Conservation (phyloP, 2,888 invertebrate genomes). For the Agonopterix arenella region DNA sequence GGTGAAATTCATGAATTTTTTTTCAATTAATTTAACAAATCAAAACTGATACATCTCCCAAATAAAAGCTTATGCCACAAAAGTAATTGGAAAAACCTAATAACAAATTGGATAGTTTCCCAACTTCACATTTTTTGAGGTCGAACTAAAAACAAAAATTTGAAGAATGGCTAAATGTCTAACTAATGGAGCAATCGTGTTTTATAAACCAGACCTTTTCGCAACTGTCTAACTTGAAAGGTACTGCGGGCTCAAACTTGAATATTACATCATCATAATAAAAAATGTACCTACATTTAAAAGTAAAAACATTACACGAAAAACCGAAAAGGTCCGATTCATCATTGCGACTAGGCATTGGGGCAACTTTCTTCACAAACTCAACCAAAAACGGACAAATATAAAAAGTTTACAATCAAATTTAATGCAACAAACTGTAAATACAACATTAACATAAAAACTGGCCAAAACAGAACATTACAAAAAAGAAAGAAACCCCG, state of each 20-base stretch:
- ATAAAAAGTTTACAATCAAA: conserved; percentile 39
- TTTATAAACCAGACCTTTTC: conserved; percentile 59
- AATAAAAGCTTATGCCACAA: conserved; percentile 14
- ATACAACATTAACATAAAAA: conserved; percentile 38
- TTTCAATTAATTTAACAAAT: neutral
- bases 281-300: neutral
- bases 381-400: conserved; percentile 30
- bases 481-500: conserved; percentile 57
- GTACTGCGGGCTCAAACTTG: neutral
- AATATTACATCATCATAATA: neutral
- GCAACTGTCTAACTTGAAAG: conserved; percentile 23
- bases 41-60: conserved; percentile 9
- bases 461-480: conserved; percentile 37
- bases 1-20: too few species aligned
- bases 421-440: conserved; percentile 40
- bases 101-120: conserved; percentile 35
- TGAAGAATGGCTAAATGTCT: conserved; percentile 71
- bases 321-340: conserved; percentile 52
- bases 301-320: neutral
- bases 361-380: conserved; percentile 51
- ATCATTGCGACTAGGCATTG: conserved; percentile 66
- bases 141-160: conserved; percentile 64
- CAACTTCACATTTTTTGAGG: conserved; percentile 35
- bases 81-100: conserved; percentile 38
- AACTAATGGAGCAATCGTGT: conserved; percentile 73